Base-by-base conservation (phyloP, 1,140 invertebrate species). In the Microplitis demolitor region DNA sequence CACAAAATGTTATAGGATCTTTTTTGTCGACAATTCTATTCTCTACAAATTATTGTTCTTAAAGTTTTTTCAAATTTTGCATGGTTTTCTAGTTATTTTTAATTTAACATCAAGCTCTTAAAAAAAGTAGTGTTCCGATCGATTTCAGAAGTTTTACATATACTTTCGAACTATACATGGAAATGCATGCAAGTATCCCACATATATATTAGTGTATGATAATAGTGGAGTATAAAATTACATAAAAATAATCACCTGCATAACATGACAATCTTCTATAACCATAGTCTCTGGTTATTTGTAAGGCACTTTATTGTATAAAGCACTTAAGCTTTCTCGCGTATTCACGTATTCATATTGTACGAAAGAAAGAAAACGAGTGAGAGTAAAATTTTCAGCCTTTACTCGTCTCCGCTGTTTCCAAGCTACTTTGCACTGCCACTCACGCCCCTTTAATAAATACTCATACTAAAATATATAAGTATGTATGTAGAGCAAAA, bases 281-380 rank as follows among this genome's bases (percentile, higher is more conserved):
- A 33, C 50, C 51, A 69, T 69, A 58, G 24, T 60, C 14, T 54
- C 67, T 39, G 58, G 56, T 69, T 39, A 35, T 56, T 50, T 31
- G 45, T 60, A 39, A 33, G 34, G 24, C 34, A 58, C 67, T 60
- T 35, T 39, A 69, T 54, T 34, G 16, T 53, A 70, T 62, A 33
- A 51, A 62, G 58, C 58, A 70, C 68, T 70, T 70, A 70, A 70
- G 39, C 58, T 60, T 70, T 35, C 56, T 69, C 67, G 24, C 37
- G 14, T 54, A 34, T 69, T 35, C 54, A 68, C 45, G 24, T 11
- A 24, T 31, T 58, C 39, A 45, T 45, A 45, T 45, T 45, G 39
- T 5, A 45, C 39, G 39, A 45, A 45, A 45, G 39, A 45, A 45
- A 45, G 39, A 45, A 45, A 45, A 45, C 6, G 39, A 45, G 11